Evolutionary conservation across 2,113 vertebrate genomes (phyloP), one percentile per base, ranked within the genome.

Genomic region (Mus pahari): DNA sequence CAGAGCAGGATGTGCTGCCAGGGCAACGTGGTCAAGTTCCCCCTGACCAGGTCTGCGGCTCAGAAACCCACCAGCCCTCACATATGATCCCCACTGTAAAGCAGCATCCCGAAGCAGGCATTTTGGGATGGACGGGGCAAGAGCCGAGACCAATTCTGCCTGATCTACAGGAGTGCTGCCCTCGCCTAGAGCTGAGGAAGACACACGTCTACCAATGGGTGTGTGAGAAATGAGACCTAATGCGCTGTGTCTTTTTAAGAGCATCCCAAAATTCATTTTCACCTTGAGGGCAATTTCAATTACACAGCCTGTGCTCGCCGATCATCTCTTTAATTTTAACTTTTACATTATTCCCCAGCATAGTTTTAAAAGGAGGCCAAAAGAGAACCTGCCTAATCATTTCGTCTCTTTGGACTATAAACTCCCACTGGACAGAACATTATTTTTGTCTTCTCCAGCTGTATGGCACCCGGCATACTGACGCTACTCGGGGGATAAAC

Each of bases 241-340:
- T 1, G 22, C 0, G 24, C 74, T 60, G 19, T 26, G 62, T 92
- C 75, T 82, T 96, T 81, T 86, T 60, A 89, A 93, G 66, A 90
- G 88, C 64, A 77, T 11, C 92, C 94, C 84, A 53, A 26, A 78
- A 89, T 92, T 96, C 86, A 94, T 86, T 94, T 94, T 89, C 95
- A 95, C 96, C 89, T 94, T 82, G 84, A 97, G 77, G 92, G 33
- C 92, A 94, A 94, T 77, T 96, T 87, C 92, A 95, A 84, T 96
- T 78, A 89, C 55, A 71, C 22, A 89, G 96, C 70, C 53, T 90
- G 53, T 88, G 88, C 87, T 93, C 7, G 31, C 4, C 87, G 53
- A 79, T 91, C 71, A 64, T 42, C 88, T 95, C 90, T 94, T 90
- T 70, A 16, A 94, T 93, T 98, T 95, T 91, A 96, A 91, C 84